Evolutionary conservation across 2,113 vertebrate genomes (phyloP).

Genomic region (Corvus hawaiiensis): DNA sequence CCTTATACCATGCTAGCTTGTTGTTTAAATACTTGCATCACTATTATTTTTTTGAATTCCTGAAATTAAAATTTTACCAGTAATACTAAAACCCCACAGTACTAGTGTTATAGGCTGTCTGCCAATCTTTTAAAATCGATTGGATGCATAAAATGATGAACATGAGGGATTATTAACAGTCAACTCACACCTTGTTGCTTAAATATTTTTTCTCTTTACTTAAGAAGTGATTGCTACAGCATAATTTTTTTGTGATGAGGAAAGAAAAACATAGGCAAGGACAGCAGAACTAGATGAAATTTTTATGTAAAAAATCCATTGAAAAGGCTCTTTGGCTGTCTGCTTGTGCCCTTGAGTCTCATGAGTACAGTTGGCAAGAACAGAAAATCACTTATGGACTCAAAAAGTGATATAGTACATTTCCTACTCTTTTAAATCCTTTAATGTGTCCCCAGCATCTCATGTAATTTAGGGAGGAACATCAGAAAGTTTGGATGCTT

Average conservation of each 20-base stretch:
- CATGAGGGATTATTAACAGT: not conserved
- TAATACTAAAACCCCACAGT: not conserved
- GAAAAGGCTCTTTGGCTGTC: conserved; percentile 4
- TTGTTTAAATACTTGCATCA: not conserved
- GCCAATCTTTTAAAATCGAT: not conserved
- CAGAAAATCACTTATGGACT: not conserved
- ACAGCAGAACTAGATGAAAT: not conserved
- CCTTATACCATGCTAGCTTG: not conserved
- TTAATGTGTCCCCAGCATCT: conserved; percentile 19
- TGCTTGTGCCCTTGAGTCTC: conserved; percentile 32
- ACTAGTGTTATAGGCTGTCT: not conserved
- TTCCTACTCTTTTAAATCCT: conserved; percentile 41
- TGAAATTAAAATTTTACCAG: not conserved
- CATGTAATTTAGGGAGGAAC: conserved; percentile 16
- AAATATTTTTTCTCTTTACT: not conserved
- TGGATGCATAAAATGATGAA: not conserved
- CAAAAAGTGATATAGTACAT: conserved; percentile 40
- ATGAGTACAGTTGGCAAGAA: conserved; percentile 8
- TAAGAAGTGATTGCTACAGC: not conserved
- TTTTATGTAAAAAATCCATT: not conserved
- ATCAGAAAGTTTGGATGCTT: conserved; percentile 41
- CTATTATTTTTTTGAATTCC: not conserved
- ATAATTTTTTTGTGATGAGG: not conserved
- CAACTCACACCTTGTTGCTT: not conserved
- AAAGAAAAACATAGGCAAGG: not conserved